Evolutionary conservation across 1,140 invertebrate species (phyloP), one percentile per base, ranked within the genome.

Genomic region (Chionoecetes opilio): DNA sequence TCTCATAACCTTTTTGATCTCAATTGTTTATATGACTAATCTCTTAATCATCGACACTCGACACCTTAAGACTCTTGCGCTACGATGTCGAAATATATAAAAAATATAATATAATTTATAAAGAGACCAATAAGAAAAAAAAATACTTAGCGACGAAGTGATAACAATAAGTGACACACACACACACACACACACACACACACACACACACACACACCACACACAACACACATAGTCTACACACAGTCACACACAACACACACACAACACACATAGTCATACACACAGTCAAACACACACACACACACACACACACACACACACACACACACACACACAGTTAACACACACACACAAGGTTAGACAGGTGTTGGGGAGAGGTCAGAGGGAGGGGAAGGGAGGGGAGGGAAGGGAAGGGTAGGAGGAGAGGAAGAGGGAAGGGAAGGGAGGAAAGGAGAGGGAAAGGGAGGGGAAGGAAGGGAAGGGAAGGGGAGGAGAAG

Each of bases 171-270:
- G n/a, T n/a, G n/a, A 75, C 63, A 75, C 63, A 75, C 63, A 2
- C 63, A 75, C 63, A 75, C n/a, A 75, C 63, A 75, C 21, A n/a
- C 63, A n/a, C 63, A 75, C 63, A 75, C 63, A 75, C 63, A 75
- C 63, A 75, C 63, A 75, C 21, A 75, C 63, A 75, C 53, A 63
- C 53, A 63, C 53, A 63, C 53, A 63, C 53, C n/a, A 63, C 53
- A 63, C 53, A 63, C 53, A 8, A 63, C 53, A 63, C 53, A 63
- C 53, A 63, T 21, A 63, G n/a, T n/a, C n/a, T 21, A 63, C 53
- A 63, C 53, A 63, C 53, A 63, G 8, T 14, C 53, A 63, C 17
- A 63, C 53, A 63, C 53, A n/a, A 63, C 63, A 75, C 63, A 75
- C 63, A 75, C 26, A 26, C 21, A n/a, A 75, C 5, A 75, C 63